These are phyloP conservation scores for Zophobas morio DNA, from an alignment of 1,140 invertebrate species.

Conservation along the genomic window DNA sequence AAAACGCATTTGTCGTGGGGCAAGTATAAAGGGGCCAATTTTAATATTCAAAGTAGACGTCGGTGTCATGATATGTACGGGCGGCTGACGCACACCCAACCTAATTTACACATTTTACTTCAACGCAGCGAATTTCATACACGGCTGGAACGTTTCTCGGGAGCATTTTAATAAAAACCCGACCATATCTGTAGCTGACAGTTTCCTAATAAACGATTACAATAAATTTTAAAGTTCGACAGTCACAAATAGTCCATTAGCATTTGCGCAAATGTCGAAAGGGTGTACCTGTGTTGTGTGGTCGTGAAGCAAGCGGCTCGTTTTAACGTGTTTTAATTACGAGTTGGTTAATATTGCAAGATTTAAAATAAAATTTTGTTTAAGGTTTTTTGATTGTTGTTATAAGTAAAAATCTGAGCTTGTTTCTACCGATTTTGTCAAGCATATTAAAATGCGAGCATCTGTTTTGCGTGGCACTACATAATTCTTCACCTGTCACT, in stretches of 20 bases:
- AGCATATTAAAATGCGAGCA: too few relatives aligned
- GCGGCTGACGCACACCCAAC: constrained; percentile 41
- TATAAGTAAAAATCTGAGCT: too few relatives aligned
- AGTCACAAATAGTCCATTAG: constrained; percentile 50
- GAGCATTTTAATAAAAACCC: constrained; percentile 50
- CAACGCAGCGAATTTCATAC: constrained; percentile 41
- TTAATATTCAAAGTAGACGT: constrained; percentile 42
- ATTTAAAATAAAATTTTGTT: too few relatives aligned
- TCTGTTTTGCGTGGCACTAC: too few relatives aligned
- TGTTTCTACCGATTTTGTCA: too few relatives aligned
- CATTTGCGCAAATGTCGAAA: constrained; percentile 41
- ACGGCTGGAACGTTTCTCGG: constrained; percentile 39
- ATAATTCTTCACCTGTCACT: too few relatives aligned
- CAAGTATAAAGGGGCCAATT: constrained; percentile 41
- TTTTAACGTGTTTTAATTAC: too few relatives aligned
- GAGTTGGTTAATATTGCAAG: too few relatives aligned
- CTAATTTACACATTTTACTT: constrained; percentile 43
- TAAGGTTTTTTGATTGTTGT: too few relatives aligned
- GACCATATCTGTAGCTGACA: constrained; percentile 50
- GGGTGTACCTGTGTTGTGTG: constrained; percentile 4
- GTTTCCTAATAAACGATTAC: constrained; percentile 51
- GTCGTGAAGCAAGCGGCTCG: not conserved
- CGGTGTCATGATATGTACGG: constrained; percentile 41
- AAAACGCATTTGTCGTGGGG: constrained; percentile 42
- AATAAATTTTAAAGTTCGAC: constrained; percentile 53